Base-by-base conservation (phyloP, 37 sponge, comb jelly and placozoan species). In the Aplysina aerophoba region DNA sequence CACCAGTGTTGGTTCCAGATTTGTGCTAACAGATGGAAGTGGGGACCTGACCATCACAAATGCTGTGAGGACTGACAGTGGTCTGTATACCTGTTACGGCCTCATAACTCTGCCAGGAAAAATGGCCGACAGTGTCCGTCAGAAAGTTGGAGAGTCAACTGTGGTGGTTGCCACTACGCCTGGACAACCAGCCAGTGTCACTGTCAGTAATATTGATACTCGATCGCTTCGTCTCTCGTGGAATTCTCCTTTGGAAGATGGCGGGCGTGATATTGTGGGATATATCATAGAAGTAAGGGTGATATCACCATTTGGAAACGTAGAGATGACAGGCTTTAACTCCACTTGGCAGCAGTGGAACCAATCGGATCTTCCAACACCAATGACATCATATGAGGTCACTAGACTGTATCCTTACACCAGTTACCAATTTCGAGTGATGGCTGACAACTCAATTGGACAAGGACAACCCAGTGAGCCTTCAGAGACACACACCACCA, bases 41-140 rank as follows among this genome's bases (percentile, higher is more conserved):
- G 78, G 78, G 25, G 25, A 75, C 53, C 78, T 75, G 14, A 75
- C 78, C 78, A 75, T 75, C 44, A 40, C 44, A 1, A 41, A 41
- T 75, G 54, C 54, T 15, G 78, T 4, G 21, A 19, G 14, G 4
- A 22, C 13, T 19, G 78, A 75, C 53, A 75, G 54, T 41, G 78
- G 78, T 25, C 44, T 53, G 25, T 75, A 75, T 44, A 50, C 20
- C 20, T 75, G 78, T 41, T 24, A 19, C 15, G 78, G 54, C 16
- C 22, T 53, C 5, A 75, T 75, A 53, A 75, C 44, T 75, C 24
- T 53, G n/a, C 54, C 13, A 1, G 78, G 78, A 13, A 75, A 19
- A 24, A 75, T 44, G 17, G 78, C 78, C 21, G 25, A 19, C 50
- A 40, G 78, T 36, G 22, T 75, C 16, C 53, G 40, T 17, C 41